A percentile compares a stretch with the other conserved stretches of the same genome.
phyloP scores from a whole-genome alignment of 2,888 invertebrate genomes.

The Lomographa bimaculata region DNA sequence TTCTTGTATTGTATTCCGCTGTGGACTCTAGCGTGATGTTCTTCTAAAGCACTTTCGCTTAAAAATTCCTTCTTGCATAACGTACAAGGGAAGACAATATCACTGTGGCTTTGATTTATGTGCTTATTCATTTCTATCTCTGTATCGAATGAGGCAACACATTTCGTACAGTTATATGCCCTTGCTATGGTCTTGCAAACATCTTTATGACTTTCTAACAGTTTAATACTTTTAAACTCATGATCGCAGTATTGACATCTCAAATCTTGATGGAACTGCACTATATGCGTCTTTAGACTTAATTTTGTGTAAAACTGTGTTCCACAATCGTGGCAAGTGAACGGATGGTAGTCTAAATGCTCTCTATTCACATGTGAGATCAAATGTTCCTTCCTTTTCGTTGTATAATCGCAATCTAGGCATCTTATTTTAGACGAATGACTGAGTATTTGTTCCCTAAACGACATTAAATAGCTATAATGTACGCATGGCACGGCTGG shows the following conservation, averaged over 20 bases:
- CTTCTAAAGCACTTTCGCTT: slow-evolving; percentile 40
- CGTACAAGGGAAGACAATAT: slow-evolving; percentile 44
- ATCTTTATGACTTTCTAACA: slow-evolving; percentile 41
- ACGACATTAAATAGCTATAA: slow-evolving; percentile 51
- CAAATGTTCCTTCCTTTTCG: slow-evolving; percentile 51
- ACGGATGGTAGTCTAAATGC: slow-evolving; percentile 58
- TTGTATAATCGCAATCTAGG: slow-evolving; percentile 54
- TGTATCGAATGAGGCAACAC: slow-evolving; percentile 50
- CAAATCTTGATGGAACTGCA: slow-evolving; percentile 49
- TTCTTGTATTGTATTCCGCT: slow-evolving; percentile 53
- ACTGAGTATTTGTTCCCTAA: slow-evolving; percentile 48
- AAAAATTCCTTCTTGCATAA: slow-evolving; percentile 51
- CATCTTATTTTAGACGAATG: slow-evolving; percentile 47
- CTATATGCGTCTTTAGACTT: slow-evolving; percentile 50
- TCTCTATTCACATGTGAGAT: slow-evolving; percentile 56
- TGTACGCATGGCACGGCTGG: slow-evolving; percentile 51
- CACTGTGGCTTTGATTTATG: slow-evolving; percentile 42
- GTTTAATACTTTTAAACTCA: slow-evolving; percentile 40
- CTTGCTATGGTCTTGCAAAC: slow-evolving; percentile 43
- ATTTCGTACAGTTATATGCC: slow-evolving; percentile 40
- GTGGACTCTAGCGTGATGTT: slow-evolving; percentile 51
- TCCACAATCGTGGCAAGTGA: slow-evolving; percentile 51
- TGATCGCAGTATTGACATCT: slow-evolving; percentile 53
- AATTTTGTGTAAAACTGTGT: slow-evolving; percentile 57
- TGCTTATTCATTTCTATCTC: slow-evolving; percentile 43